A percentile compares a stretch with the other conserved stretches of the same genome.
Conservation (phyloP, 2,888 invertebrate genomes). For the Cenopis cana region DNA sequence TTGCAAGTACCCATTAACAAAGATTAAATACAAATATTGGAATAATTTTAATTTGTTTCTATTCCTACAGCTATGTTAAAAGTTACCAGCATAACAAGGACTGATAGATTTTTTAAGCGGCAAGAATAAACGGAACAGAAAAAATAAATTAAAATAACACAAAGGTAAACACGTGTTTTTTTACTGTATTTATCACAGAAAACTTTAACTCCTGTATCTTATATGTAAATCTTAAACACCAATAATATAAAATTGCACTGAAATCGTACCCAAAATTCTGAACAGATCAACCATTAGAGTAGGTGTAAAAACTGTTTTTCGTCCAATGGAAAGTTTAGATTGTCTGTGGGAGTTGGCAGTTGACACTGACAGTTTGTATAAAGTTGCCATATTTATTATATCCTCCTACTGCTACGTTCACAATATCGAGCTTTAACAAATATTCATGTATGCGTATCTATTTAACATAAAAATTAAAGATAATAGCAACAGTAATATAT, state of each 20-base stretch:
- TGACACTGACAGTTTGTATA: not conserved
- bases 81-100: constrained; percentile 2
- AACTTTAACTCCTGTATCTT: constrained; percentile 19
- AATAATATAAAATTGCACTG: constrained; percentile 30
- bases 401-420: not conserved
- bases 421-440: not conserved
- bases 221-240: constrained; percentile 27
- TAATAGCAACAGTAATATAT: not conserved
- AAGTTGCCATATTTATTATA: not conserved
- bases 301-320: constrained; percentile 5
- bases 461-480: constrained; percentile 1
- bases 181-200: constrained; percentile 31
- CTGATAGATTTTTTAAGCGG: not conserved
- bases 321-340: not conserved
- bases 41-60: constrained; percentile 29
- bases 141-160: constrained; percentile 11
- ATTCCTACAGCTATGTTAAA: constrained; percentile 28
- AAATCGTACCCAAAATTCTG: not conserved
- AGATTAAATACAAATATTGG: constrained; percentile 31
- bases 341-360: not conserved
- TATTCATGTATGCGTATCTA: not conserved
- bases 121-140: constrained; percentile 9
- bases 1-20: constrained; percentile 16
- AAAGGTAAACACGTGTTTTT: not conserved
- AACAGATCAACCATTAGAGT: not conserved